These are phyloP conservation scores for Periphyllus acericola DNA, from an alignment of 2,888 invertebrate genomes.

Conservation along the genomic window DNA sequence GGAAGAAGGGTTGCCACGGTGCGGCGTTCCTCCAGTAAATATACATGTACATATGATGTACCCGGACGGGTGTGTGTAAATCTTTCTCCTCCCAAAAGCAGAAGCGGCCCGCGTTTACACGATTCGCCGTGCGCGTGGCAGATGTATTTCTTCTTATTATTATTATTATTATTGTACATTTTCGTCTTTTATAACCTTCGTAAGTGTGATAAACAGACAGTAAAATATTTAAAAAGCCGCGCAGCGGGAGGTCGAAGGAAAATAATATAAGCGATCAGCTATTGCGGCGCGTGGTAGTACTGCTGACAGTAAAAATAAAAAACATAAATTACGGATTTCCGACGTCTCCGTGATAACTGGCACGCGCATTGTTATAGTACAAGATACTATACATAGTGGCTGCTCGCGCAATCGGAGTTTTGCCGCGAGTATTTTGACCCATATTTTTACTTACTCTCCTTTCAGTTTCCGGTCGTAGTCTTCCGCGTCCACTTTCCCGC, in stretches of 20 bases:
- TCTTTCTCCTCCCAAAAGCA: too few species aligned
- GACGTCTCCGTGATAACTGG: background rate
- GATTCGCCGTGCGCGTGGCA: background rate
- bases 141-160: too few species aligned
- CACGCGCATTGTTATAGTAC: background rate
- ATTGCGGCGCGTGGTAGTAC: background rate
- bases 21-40: too few species aligned
- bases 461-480: too few species aligned
- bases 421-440: background rate
- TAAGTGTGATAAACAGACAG: slow-evolving; percentile 34
- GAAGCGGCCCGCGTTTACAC: background rate
- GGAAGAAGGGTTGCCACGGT: too few species aligned
- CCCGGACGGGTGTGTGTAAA: background rate
- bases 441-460: too few species aligned
- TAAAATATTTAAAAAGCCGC: slow-evolving; percentile 10
- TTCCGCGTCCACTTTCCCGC: background rate
- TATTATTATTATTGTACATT: background rate
- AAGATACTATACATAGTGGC: background rate
- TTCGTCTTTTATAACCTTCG: slow-evolving; percentile 9
- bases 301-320: slow-evolving; percentile 31
- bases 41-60: background rate
- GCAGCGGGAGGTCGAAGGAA: background rate
- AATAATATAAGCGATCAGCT: background rate
- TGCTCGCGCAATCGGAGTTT: background rate
- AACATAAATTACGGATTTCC: slow-evolving; percentile 18